phyloP scores from a whole-genome alignment of 2,797 vertebrate species.

The Heteromormyrus szaboi region DNA sequence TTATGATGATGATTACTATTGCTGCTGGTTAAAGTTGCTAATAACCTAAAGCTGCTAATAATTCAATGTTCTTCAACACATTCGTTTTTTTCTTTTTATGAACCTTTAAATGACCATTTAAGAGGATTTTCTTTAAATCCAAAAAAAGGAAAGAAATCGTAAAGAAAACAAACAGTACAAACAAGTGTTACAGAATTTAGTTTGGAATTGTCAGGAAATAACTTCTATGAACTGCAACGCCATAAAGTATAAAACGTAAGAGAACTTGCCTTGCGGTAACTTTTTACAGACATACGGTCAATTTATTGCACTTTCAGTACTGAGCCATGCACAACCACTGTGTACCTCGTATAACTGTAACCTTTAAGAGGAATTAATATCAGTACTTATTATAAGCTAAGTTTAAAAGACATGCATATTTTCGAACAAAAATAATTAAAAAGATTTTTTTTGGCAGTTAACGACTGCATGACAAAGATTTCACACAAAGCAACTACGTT shows the following conservation, averaged over 20 bases:
- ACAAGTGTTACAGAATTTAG: neutral
- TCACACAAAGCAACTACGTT: constrained; percentile 29
- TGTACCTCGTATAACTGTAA: neutral
- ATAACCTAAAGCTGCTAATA: neutral
- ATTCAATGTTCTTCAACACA: neutral
- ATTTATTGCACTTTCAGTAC: neutral
- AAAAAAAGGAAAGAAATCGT: neutral
- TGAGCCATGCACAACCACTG: neutral
- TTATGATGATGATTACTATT: neutral
- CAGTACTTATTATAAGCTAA: neutral
- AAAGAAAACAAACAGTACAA: neutral
- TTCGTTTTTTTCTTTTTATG: neutral
- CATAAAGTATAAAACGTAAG: neutral
- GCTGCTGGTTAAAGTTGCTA: neutral
- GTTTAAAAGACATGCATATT: neutral
- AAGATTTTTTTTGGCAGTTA: neutral
- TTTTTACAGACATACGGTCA: neutral
- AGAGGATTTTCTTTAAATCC: neutral
- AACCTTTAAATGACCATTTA: neutral
- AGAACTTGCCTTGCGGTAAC: neutral
- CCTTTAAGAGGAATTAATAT: neutral
- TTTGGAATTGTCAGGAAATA: neutral
- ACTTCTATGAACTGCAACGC: neutral
- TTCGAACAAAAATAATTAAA: neutral
- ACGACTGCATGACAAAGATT: neutral